These are phyloP conservation scores for Semibalanus balanoides DNA, from an alignment of 1,140 invertebrate species.

Conservation along the genomic window DNA sequence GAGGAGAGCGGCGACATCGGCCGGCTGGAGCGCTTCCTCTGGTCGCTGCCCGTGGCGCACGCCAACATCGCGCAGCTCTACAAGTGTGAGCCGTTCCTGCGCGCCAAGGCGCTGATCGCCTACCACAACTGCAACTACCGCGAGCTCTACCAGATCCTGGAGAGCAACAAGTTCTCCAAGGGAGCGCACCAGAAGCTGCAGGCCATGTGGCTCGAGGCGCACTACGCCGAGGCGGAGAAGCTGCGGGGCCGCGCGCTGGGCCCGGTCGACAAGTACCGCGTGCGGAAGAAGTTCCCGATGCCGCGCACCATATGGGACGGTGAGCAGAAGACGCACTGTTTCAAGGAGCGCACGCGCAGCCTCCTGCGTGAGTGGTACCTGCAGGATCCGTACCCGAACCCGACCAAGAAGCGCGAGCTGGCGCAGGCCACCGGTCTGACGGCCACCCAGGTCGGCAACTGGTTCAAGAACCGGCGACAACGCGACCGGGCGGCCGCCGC, in stretches of 20 bases:
- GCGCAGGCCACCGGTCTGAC: constrained; percentile 94
- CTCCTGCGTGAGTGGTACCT: constrained; percentile 95
- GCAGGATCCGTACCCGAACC: constrained; percentile 98
- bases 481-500: constrained; percentile 96
- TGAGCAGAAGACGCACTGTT: constrained; percentile 99
- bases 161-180: constrained; percentile 92
- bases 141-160: constrained; percentile 88
- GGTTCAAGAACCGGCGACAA: constrained; percentile 99
- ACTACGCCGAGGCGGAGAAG: constrained; percentile 96
- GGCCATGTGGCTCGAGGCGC: constrained; percentile 90
- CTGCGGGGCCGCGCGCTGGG: constrained; percentile 85
- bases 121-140: constrained; percentile 89
- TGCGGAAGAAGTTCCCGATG: constrained; percentile 96
- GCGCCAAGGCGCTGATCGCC: constrained; percentile 89
- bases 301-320: constrained; percentile 99
- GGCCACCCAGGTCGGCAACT: constrained; percentile 98
- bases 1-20: constrained; percentile 97
- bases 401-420: constrained; percentile 93
- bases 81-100: constrained; percentile 83
- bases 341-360: constrained; percentile 93
- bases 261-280: constrained; percentile 98
- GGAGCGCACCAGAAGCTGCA: constrained; percentile 93
- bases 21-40: constrained; percentile 83
- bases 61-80: constrained; percentile 74
- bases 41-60: constrained; percentile 86